A percentile compares a stretch with the other conserved stretches of the same genome.
Evolutionary conservation across 2,797 vertebrate genomes (phyloP).

Genomic region (Synanceia verrucosa): DNA sequence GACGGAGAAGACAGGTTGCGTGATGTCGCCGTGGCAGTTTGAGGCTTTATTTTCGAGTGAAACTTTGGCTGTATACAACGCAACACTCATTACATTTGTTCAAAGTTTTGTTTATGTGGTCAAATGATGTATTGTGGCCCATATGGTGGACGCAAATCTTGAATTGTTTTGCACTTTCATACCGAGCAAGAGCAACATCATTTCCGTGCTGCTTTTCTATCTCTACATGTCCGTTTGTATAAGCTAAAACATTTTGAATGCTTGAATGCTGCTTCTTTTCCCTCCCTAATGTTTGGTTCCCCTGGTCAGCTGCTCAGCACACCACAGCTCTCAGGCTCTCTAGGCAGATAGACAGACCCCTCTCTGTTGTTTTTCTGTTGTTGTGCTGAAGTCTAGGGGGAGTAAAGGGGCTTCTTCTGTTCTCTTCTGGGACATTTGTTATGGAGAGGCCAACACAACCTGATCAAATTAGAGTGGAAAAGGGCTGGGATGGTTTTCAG

Average conservation of each 20-base stretch:
- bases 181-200: not conserved
- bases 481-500: constrained; percentile 59
- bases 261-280: constrained; percentile 65
- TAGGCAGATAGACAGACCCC: constrained; percentile 75
- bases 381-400: constrained; percentile 75
- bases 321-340: constrained; percentile 72
- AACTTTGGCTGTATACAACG: constrained; percentile 54
- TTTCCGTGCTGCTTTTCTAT: not conserved
- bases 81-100: constrained; percentile 43
- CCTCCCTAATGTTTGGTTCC: constrained; percentile 73
- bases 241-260: constrained; percentile 30
- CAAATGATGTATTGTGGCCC: constrained; percentile 15
- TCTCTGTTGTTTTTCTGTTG: constrained; percentile 82
- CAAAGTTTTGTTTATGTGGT: constrained; percentile 39
- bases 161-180: constrained; percentile 17
- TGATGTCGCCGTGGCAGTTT: constrained; percentile 79
- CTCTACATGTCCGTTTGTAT: not conserved
- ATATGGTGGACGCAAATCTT: constrained; percentile 1
- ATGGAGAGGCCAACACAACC: constrained; percentile 76
- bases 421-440: constrained; percentile 78
- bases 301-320: constrained; percentile 77
- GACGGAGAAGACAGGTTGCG: constrained; percentile 76
- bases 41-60: constrained; percentile 65
- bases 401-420: constrained; percentile 81
- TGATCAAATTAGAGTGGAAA: constrained; percentile 78